Base-by-base conservation (phyloP, 2,797 vertebrate species). In the Spheniscus humboldti region DNA sequence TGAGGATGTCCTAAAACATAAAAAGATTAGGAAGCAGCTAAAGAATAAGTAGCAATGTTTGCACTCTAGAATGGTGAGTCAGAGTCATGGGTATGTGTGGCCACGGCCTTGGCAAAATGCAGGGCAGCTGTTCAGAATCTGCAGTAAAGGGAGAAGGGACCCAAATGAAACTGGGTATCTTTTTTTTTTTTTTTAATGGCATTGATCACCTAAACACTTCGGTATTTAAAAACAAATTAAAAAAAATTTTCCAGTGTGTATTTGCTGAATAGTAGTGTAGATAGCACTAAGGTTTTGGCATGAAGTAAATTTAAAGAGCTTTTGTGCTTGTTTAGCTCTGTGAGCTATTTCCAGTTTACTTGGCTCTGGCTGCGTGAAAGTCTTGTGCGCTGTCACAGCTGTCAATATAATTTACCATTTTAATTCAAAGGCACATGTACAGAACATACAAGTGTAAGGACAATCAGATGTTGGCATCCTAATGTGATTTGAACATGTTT, bases 1-100 rank as follows among this genome's bases (percentile, higher is more conserved):
- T 35, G 59, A 92, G 22, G 71, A 72, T 92, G 19, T 56, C 64
- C 47, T 76, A 88, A 91, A 62, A 18, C 19, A 33, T 72, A 48
- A 56, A 89, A 89, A 33, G 7, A 48, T 37, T 76, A 81, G 57
- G 62, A 88, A 86, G 72, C 31, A 84, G 57, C 57, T 83, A 23
- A 91, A 80, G 30, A 85, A 47, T 67, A 92, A 88, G n/a, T 52
- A 83, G 39, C 66, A 77, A 41, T 30, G 41, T 53, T 91, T 69
- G 57, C 73, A 63, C 19, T 68, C n/a, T 77, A 18, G 43, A 91
- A 77, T 52, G 14, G 23, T 95, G 93, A 97, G 66, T 96, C 95
- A 96, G 78, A 85, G 85, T 94, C 84, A 89, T 92, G 81, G 35
- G 57, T 68, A 27, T 75, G 37, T 57, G 45, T 67, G 71, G 73